Base-by-base conservation (phyloP, 2,888 invertebrate genomes). In the Diarsia dahlii region DNA sequence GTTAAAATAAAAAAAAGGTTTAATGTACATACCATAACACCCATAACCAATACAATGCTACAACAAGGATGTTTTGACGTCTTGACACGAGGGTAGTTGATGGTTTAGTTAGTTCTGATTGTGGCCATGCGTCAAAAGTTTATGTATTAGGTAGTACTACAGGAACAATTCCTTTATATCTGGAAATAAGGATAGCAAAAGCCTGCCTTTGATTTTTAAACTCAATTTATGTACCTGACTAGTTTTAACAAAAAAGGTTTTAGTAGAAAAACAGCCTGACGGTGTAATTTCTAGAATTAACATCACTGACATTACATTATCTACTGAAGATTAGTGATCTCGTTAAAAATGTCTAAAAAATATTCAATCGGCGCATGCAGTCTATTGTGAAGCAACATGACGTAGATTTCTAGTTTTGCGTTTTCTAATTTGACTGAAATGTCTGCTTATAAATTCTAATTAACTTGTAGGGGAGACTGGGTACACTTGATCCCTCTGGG, bases 351-450 rank as follows among this genome's bases (percentile, higher is more conserved):
- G 6, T 34, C 12, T 60, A 23, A 63, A 79, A 72, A 67, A 69
- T 12, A 56, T 6, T 50, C 28, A 34, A 64, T 82, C 56, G 60
- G n/a, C 54, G 34, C 58, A 67, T 72, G 63, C 70, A 60, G 45
- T 63, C 20, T 54, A 52, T 62, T 69, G 28, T 52, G 39, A 75
- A 62, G 67, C 72, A 70, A 64, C 76, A 56, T 48, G 70, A 56
- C n/a, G 15, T 68, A 48, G 28, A 76, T 82, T 76, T 80, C 80
- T 73, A 80, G 18, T 60, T 68, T 64, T 58, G 64, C 67, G 71
- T 67, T 83, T 82, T 76, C 76, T 76, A 73, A 76, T 80, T 72
- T 80, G 54, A 73, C 67, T 62, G 72, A 80, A 68, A 68, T 60
- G 60, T 68, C 71, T 71, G 72, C n/a, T 70, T 83, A 72, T 56